Conservation (phyloP, 1,140 invertebrate genomes). For the Caenorhabditis briggsae region DNA sequence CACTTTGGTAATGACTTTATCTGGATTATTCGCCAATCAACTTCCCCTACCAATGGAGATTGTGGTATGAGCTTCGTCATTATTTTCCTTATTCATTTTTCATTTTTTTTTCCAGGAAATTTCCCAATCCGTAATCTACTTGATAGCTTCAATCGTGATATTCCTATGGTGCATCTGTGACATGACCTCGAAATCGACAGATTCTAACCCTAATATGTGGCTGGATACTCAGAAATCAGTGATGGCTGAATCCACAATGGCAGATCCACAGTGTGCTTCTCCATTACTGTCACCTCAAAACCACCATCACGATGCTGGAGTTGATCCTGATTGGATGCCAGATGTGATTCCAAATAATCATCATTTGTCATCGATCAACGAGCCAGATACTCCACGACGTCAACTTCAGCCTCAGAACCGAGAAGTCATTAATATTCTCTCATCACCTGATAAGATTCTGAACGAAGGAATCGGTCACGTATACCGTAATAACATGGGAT, state of each 20-base stretch:
- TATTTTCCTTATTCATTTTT: not conserved
- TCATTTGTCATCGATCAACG: constrained; percentile 21
- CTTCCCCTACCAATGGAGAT: not conserved
- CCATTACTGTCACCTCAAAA: constrained; percentile 13
- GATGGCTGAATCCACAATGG: constrained; percentile 39
- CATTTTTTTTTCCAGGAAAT: not conserved
- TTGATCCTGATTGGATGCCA: constrained; percentile 56
- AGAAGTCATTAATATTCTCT: constrained; percentile 57
- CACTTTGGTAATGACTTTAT: constrained; percentile 40
- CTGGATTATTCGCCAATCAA: constrained; percentile 43
- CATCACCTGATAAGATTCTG: constrained; percentile 61
- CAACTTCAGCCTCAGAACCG: constrained; percentile 30
- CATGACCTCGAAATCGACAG: not conserved
- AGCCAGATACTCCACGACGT: constrained; percentile 30
- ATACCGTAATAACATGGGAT: constrained; percentile 58
- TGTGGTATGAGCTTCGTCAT: not conserved
- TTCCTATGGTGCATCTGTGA: constrained; percentile 39
- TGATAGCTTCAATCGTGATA: constrained; percentile 29
- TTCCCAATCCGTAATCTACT: constrained; percentile 21
- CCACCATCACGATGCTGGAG: not conserved
- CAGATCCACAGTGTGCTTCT: constrained; percentile 47
- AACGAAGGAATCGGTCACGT: constrained; percentile 57
- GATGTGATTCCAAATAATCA: constrained; percentile 57
- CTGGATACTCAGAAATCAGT: constrained; percentile 48
- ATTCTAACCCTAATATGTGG: constrained; percentile 45